These are phyloP conservation scores for Scelioninae gen. 2 DNA, from an alignment of 2,888 invertebrate genomes.

Conservation along the genomic window DNA sequence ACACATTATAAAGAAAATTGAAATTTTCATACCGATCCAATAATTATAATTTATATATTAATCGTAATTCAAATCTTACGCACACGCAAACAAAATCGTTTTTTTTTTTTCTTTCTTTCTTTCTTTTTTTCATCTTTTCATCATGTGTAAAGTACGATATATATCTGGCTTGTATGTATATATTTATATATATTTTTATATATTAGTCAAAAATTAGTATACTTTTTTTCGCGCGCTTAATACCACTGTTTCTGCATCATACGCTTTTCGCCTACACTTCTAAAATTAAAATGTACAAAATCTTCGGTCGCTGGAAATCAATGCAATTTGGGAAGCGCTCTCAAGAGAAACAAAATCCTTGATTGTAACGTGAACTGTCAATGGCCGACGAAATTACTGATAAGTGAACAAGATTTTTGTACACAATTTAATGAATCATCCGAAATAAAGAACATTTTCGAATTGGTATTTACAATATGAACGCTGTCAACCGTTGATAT, in stretches of 20 bases:
- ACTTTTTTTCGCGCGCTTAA: slow-evolving; percentile 52
- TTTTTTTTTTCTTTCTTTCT: no score
- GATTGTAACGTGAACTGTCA: slow-evolving; percentile 8
- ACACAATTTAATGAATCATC: no score
- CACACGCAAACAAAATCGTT: slow-evolving; percentile 50
- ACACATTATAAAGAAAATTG: slow-evolving; percentile 53
- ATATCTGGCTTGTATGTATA: slow-evolving; percentile 52
- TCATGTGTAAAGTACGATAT: slow-evolving; percentile 41
- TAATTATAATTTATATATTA: slow-evolving; percentile 56
- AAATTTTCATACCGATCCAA: slow-evolving; percentile 53
- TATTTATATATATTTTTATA: slow-evolving; percentile 33
- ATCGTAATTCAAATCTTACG: slow-evolving; percentile 53
- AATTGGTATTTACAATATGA: no score
- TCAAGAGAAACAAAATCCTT: slow-evolving; percentile 14
- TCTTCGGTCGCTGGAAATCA: slow-evolving; percentile 28
- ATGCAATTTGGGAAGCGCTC: slow-evolving; percentile 35
- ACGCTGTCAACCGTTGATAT: no score
- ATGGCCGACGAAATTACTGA: no score
- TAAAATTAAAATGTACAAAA: slow-evolving; percentile 27
- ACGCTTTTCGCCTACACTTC: slow-evolving; percentile 31
- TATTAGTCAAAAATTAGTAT: slow-evolving; percentile 53
- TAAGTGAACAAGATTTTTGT: no score
- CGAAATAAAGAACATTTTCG: no score
- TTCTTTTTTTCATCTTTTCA: slow-evolving; percentile 25
- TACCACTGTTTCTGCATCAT: slow-evolving; percentile 33